Evolutionary conservation across 2,888 invertebrate genomes (phyloP).

Genomic region (Drosophila nr. perissopoda): DNA sequence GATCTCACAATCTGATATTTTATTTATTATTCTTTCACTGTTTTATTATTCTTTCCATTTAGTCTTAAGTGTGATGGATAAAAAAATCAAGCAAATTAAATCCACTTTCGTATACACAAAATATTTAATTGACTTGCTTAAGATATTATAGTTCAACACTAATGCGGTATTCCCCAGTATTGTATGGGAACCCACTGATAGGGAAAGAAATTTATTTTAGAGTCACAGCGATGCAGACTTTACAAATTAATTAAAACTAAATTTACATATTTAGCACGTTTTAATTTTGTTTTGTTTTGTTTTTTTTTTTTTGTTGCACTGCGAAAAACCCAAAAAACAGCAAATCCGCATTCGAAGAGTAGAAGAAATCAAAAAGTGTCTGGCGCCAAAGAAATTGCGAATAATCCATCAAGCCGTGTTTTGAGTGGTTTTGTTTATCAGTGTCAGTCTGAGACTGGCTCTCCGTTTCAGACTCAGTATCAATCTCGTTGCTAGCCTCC

Average conservation of each 20-base stretch:
- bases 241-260: slow-evolving; percentile 57
- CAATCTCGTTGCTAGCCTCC: slow-evolving; percentile 4
- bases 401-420: slow-evolving; percentile 68
- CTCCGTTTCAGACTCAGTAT: slow-evolving; percentile 9
- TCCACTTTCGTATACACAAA: not conserved
- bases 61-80: not conserved
- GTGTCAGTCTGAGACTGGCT: slow-evolving; percentile 2
- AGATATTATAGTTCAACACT: slow-evolving; percentile 11
- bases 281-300: not conserved
- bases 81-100: not conserved
- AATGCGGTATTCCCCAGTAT: slow-evolving; percentile 66
- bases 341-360: slow-evolving; percentile 62
- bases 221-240: slow-evolving; percentile 37
- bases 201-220: slow-evolving; percentile 63
- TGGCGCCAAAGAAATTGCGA: slow-evolving; percentile 80
- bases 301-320: slow-evolving; percentile 3
- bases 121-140: slow-evolving; percentile 3
- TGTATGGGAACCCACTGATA: slow-evolving; percentile 22
- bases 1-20: not conserved
- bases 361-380: slow-evolving; percentile 33
- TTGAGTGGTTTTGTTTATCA: slow-evolving; percentile 57
- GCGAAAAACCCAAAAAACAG: slow-evolving; percentile 49
- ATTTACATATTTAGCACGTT: slow-evolving; percentile 73
- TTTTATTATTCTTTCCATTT: not conserved
- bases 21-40: not conserved